Evolutionary conservation across 2,888 invertebrate genomes (phyloP).

Genomic region (Epinotia brunnichana): DNA sequence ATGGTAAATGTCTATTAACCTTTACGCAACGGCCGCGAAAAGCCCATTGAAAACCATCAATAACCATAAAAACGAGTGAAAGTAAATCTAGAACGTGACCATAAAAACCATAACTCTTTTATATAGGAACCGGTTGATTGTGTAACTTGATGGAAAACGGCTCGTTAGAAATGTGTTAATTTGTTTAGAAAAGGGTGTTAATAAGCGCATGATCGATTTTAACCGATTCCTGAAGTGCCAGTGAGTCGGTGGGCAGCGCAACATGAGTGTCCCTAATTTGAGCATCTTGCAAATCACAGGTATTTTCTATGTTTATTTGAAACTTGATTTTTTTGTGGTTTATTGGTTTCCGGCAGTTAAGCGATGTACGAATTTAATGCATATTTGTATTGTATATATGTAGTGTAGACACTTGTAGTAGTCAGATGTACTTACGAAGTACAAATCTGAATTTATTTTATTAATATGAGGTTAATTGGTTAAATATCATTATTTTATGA

Average conservation of each 20-base stretch:
- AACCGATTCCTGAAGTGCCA: constrained; percentile 44
- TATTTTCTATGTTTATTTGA: constrained; percentile 51
- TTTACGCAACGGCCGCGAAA: constrained; percentile 38
- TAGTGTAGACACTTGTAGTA: too few species aligned
- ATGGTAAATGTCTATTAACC: constrained; percentile 26
- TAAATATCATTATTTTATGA: background rate
- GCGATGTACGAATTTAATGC: too few species aligned
- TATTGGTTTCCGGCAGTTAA: background rate
- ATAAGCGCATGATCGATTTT: constrained; percentile 64
- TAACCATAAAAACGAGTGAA: constrained; percentile 45
- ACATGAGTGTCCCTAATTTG: constrained; percentile 80
- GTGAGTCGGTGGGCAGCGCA: constrained; percentile 54
- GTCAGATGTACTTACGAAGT: too few species aligned
- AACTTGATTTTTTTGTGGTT: background rate
- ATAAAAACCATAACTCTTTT: constrained; percentile 47
- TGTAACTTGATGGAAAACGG: constrained; percentile 49
- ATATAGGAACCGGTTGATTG: constrained; percentile 48
- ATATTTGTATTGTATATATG: too few species aligned
- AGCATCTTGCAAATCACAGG: constrained; percentile 78
- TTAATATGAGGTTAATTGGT: background rate
- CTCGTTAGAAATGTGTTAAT: constrained; percentile 63
- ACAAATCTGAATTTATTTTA: too few species aligned
- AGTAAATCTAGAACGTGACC: constrained; percentile 44
- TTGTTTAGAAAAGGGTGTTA: constrained; percentile 63
- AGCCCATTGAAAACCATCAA: constrained; percentile 39